Evolutionary conservation across 2,797 vertebrate species (phyloP).

Genomic region (Cirrhinus mrigala): DNA sequence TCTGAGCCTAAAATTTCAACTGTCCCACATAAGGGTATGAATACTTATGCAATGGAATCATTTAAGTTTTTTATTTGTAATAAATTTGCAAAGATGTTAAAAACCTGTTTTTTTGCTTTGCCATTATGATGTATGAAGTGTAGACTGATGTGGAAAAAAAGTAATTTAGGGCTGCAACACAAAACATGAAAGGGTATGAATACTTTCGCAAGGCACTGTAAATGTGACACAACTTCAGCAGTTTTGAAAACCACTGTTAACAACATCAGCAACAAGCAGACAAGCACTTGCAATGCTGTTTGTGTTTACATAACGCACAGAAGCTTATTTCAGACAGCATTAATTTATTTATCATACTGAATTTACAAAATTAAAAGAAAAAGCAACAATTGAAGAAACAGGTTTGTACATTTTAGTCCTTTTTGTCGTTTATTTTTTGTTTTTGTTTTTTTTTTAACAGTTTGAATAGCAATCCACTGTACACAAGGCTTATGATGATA

Average conservation of each 20-base stretch:
- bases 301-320: background rate
- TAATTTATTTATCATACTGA: conserved; percentile 86
- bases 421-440: conserved; percentile 49
- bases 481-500: conserved; percentile 74
- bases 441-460: conserved; percentile 49
- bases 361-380: conserved; percentile 84
- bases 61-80: no score
- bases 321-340: conserved; percentile 60
- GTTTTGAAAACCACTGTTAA: conserved; percentile 1
- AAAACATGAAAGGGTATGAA: no score
- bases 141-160: no score
- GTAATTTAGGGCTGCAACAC: no score
- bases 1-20: no score
- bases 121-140: no score
- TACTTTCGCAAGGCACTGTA: no score
- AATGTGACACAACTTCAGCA: conserved; percentile 11
- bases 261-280: background rate
- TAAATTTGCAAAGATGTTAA: no score
- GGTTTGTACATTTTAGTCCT: conserved; percentile 80
- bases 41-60: no score
- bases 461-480: conserved; percentile 73
- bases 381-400: conserved; percentile 86
- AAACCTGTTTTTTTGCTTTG: no score
- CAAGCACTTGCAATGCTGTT: background rate
- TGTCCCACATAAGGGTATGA: no score